Conservation (phyloP, 2,797 vertebrate species). For the Anguilla pacifica region DNA sequence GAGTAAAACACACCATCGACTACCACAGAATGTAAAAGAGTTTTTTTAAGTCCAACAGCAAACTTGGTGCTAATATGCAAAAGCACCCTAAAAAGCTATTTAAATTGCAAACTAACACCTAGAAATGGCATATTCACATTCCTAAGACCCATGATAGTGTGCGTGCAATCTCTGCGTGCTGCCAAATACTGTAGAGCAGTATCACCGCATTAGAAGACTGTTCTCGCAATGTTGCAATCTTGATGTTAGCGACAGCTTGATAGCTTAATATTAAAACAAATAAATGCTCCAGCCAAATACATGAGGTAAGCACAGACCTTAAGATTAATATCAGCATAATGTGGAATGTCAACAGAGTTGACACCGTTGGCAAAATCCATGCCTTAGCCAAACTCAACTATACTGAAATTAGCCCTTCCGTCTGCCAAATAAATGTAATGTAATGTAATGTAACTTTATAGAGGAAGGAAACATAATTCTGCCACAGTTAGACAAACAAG, state of each 20-base stretch:
- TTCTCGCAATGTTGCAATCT: background rate
- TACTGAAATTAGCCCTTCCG: background rate
- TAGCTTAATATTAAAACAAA: background rate
- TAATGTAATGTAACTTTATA: background rate
- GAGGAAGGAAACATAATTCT: background rate
- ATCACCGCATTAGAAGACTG: conserved; percentile 6
- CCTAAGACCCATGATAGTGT: background rate
- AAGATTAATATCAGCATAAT: conserved; percentile 5
- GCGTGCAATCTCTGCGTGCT: background rate
- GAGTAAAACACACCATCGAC: too few relatives aligned
- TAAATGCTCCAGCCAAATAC: conserved; percentile 8
- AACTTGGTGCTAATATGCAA: background rate
- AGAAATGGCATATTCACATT: background rate
- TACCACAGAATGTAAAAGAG: background rate
- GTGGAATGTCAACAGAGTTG: background rate
- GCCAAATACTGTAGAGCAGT: background rate
- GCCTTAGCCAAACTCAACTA: background rate
- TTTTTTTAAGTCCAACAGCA: background rate
- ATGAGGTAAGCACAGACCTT: background rate
- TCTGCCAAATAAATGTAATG: too few relatives aligned
- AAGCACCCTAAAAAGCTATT: background rate
- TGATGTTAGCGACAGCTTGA: background rate
- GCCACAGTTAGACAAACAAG: background rate
- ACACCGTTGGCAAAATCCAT: background rate
- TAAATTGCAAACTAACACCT: background rate